Base-by-base conservation (phyloP, 2,888 invertebrate species). In the Pristionchus arcanus region DNA sequence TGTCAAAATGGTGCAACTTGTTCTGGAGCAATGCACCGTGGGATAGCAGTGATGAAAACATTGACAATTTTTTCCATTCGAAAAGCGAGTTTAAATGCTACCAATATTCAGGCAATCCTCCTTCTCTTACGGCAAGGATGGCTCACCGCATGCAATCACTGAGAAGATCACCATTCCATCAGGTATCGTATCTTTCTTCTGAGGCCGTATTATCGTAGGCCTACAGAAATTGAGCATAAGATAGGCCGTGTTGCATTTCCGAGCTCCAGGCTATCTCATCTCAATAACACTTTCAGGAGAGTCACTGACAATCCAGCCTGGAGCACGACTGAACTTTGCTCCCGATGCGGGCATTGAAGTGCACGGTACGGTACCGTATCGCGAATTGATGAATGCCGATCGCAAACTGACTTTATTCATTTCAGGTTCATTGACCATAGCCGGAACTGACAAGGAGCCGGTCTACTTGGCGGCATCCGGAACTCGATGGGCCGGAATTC, bases 341-440 rank as follows among this genome's bases (percentile, higher is more conserved):
- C 42, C 63, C 3, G 86, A 63, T n/a, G 28, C 66, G 2, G 86
- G 86, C 25, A 86, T 86, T 7, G 86, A 86, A 28, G 86, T 86
- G n/a, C 53, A 86, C 66, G 86, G 86, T 86, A 42, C 13, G 86
- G 34, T 42, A 77, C 21, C 2, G 16, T 55, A 28, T n/a, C 55
- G 9, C 74, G 28, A 31, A 34, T 5, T 49, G 7, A 3, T 49
- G 0, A 49, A n/a, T n/a, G n/a, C 13, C 42, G 37, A 42, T 77
- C 77, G 77, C 1, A 2, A 42, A 77, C 42, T 77, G 49, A 42
- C 49, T 42, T 34, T 34, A 31, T 71, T 71, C 15, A 37, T 49
- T 37, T 37, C 84, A 84, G 84, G 86, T 16, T 34, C 66, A 2
- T 37, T 86, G 9, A 11, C 16, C 16, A 86, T 86, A 15, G 66